Base-by-base conservation (phyloP, 2,797 vertebrate genomes). In the Sebastes diaconus region DNA sequence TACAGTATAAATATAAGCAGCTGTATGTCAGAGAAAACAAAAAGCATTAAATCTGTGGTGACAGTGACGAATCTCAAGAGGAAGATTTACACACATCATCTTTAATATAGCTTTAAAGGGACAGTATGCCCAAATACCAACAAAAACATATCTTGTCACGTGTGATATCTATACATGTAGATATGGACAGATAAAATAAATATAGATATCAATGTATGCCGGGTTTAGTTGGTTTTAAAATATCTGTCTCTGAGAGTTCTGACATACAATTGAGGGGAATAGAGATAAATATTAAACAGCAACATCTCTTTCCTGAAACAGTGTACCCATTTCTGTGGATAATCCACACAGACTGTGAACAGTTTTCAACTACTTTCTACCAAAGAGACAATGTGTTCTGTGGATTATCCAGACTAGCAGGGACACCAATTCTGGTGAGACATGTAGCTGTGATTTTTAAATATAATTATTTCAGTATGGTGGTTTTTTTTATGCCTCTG, bases 331-430 rank as follows among this genome's bases (percentile, higher is more conserved):
- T 30, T 32, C 29, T 10, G 25, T 57, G 58, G 68, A 77, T 81
- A 80, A 84, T 82, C 81, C 75, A 64, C 66, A 77, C 64, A 90
- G 54, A 36, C 63, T 75, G 81, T 81, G 58, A 29, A 27, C 73
- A 25, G 39, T 32, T 61, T 76, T 81, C 58, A 83, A 66, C 71
- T 81, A 87, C 75, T 81, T 85, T 75, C 61, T 39, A 27, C 64
- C 8, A 36, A 68, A 67, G 76, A 72, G 73, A 66, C 76, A 65
- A 50, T 50, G 14, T 52, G 30, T 73, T 71, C 65, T 73, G 74
- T 82, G 77, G 68, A 80, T 80, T 64, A 78, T 50, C 54, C 39
- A 29, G n/a, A 25, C 42, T 68, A 55, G 39, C 42, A 46, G 16
- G 42, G 42, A 46, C 42, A 46, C 16, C 1, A 0, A 18, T 78